Conservation (phyloP, 2,888 invertebrate genomes). For the Stegana nigrithorax region DNA sequence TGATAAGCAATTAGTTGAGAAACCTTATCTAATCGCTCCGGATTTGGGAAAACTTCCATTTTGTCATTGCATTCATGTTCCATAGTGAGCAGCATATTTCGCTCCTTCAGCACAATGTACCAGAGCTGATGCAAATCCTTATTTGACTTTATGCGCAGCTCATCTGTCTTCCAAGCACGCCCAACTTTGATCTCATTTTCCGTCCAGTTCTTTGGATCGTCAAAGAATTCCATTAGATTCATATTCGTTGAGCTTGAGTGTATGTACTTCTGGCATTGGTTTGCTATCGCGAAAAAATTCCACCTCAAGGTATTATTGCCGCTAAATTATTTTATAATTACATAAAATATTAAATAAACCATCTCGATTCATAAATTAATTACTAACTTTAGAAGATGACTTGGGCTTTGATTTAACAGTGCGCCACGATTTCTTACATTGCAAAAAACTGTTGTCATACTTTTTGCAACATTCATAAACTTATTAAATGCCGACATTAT, state of each 20-base stretch:
- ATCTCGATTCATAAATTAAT: no score
- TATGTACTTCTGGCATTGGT: conserved; percentile 8
- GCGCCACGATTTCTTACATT: no score
- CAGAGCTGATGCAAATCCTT: conserved; percentile 96
- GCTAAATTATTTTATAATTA: conserved; percentile 30
- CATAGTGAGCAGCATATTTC: conserved; percentile 98
- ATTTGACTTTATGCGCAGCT: conserved; percentile 94
- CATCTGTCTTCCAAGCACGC: conserved; percentile 88
- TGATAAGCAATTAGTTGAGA: not conserved
- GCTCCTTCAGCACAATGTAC: conserved; percentile 91
- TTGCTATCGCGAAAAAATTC: no score
- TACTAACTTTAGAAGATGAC: no score
- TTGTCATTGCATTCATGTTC: conserved; percentile 82
- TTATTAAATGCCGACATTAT: conserved; percentile 44
- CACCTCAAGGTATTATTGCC: no score
- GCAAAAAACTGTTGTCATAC: conserved; percentile 36
- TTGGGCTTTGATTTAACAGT: conserved; percentile 28
- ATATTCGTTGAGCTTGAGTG: conserved; percentile 32
- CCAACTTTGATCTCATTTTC: conserved; percentile 82
- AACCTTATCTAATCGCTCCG: conserved; percentile 92
- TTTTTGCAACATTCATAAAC: conserved; percentile 50
- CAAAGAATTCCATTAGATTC: conserved; percentile 88
- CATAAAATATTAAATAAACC: conserved; percentile 19
- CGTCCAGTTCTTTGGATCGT: conserved; percentile 85
- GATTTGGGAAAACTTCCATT: conserved; percentile 83